Base-by-base conservation (phyloP, 2,888 invertebrate species). In the Zygothrica quintamaculata region DNA sequence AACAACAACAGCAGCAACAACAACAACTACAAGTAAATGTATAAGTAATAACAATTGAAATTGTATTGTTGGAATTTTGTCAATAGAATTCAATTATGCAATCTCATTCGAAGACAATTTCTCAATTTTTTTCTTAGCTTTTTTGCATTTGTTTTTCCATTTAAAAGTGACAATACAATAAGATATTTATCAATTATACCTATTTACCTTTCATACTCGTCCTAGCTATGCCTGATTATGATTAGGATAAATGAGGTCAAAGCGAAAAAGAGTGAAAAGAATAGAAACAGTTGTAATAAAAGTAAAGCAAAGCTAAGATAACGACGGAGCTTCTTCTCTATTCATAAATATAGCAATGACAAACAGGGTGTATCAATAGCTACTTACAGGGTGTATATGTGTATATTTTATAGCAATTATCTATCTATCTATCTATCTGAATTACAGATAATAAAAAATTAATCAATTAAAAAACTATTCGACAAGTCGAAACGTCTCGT, bases 81-180 rank as follows among this genome's bases (percentile, higher is more conserved):
- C 60, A 79, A 79, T 82, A 56, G 56, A 64, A 64, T 75, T 71
- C 67, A 79, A 67, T 71, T 53, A 50, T 68, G 61, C 36, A 39
- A 40, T 62, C 8, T 57, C 40, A 43, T 22, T 22, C 18, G n/a
- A n/a, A n/a, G n/a, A n/a, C n/a, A 22, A 5, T 5, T 2, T 22
- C 18, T 22, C 18, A 5, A 3, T 22, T 22, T 5, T 22, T 22
- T 22, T 22, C 18, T 22, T n/a, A 22, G 18, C 18, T 3, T 22
- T 22, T 22, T 22, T n/a, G n/a, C n/a, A n/a, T n/a, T n/a, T n/a
- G n/a, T n/a, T n/a, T n/a, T n/a, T n/a, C n/a, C n/a, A n/a, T n/a
- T n/a, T n/a, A n/a, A n/a, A n/a, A n/a, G n/a, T n/a, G n/a, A n/a
- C n/a, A n/a, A n/a, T n/a, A n/a, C n/a, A n/a, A n/a, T n/a, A n/a